Conservation (phyloP, 2,113 vertebrate genomes). For the Prunella himalayana region DNA sequence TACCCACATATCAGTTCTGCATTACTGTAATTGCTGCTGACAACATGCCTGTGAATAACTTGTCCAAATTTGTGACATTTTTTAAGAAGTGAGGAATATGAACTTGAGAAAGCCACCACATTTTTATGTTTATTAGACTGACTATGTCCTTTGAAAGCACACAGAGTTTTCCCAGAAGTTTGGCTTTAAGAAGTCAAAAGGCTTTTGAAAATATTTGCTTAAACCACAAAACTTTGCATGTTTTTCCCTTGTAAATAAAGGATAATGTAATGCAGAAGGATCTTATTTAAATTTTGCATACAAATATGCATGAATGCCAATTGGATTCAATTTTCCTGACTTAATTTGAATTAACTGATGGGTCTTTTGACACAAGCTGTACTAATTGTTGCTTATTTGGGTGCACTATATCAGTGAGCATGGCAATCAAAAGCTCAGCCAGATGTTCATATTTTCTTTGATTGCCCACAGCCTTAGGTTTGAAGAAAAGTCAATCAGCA, state of each 20-base stretch:
- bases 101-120: background rate
- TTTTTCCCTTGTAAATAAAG: conserved; percentile 59
- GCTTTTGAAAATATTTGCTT: conserved; percentile 1
- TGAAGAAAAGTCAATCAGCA: conserved; percentile 59
- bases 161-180: background rate
- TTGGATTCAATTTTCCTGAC: conserved; percentile 69
- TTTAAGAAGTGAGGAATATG: background rate
- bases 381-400: conserved; percentile 74
- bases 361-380: conserved; percentile 69
- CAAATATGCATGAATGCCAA: conserved; percentile 58
- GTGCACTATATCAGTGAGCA: conserved; percentile 54
- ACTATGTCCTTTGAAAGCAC: background rate
- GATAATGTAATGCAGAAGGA: conserved; percentile 21
- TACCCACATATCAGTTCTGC: background rate
- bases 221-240: background rate
- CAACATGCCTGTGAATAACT: background rate
- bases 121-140: background rate
- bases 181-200: background rate
- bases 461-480: conserved; percentile 59
- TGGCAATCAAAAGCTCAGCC: conserved; percentile 61
- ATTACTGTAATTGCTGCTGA: background rate
- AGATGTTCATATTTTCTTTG: conserved; percentile 72
- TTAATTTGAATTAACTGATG: conserved; percentile 76
- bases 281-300: conserved; percentile 60
- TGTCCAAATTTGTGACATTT: background rate